Percentiles rank a stretch among this genome's conserved stretches.
phyloP scores from a whole-genome alignment of 2,113 vertebrate species.

The Heterotilapia buettikoferi region DNA sequence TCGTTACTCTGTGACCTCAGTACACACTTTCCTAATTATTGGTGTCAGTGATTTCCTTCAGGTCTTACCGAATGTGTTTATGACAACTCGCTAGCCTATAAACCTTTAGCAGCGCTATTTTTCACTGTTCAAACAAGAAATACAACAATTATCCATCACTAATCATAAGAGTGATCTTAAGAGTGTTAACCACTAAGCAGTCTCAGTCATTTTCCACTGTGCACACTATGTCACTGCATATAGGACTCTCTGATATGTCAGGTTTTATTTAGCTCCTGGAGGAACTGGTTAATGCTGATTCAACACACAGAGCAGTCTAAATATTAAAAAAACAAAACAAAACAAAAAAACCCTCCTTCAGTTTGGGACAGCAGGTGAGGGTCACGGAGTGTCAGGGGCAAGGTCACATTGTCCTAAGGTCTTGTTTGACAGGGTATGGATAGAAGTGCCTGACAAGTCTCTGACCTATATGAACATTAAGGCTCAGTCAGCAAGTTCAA shows the following conservation, averaged over 20 bases:
- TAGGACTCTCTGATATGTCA: neutral
- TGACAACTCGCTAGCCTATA: neutral
- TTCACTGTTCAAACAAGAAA: neutral
- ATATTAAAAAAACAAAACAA: neutral
- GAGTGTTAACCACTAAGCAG: neutral
- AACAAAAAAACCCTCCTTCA: neutral
- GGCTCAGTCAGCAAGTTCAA: slow-evolving; percentile 16
- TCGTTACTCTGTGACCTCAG: neutral
- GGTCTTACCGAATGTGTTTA: neutral
- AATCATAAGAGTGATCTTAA: neutral
- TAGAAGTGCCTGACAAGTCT: neutral
- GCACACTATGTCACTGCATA: neutral
- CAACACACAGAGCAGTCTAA: neutral
- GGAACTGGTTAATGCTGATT: neutral
- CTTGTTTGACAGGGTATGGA: neutral
- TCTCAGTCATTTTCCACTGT: neutral
- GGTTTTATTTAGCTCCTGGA: neutral
- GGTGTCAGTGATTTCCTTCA: neutral
- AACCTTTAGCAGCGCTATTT: neutral
- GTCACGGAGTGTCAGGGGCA: neutral
- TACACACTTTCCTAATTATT: neutral
- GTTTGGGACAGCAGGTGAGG: slow-evolving; percentile 10
- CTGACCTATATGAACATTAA: neutral
- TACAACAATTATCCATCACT: neutral
- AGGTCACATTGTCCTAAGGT: neutral